Evolutionary conservation across 2,113 vertebrate species (phyloP).

Genomic region (Oceanites oceanicus): DNA sequence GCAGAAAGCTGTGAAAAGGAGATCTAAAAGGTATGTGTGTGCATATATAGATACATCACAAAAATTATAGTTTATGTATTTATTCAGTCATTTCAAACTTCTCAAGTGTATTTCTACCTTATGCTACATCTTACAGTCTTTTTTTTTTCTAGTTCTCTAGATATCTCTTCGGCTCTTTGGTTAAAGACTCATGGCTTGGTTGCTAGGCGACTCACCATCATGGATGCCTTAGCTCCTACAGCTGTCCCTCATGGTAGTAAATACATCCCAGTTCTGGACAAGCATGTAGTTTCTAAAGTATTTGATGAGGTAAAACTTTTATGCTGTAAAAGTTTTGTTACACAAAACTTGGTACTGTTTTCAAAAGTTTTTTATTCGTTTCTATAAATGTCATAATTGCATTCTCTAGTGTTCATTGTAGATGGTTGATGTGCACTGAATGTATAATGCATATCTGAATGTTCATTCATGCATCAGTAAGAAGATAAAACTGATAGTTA

Average conservation of each 20-base stretch:
- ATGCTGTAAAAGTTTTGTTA: no score
- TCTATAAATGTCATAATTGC: background rate
- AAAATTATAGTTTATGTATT: background rate
- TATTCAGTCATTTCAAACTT: background rate
- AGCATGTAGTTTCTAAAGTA: constrained; percentile 77
- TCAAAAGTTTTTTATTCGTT: background rate
- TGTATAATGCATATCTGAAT: background rate
- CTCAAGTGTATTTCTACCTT: background rate
- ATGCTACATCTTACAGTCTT: background rate
- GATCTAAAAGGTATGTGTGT: constrained; percentile 61
- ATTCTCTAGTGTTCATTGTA: background rate
- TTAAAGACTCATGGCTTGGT: constrained; percentile 75
- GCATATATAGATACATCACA: background rate
- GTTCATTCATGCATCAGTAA: background rate
- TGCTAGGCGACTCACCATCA: constrained; percentile 78
- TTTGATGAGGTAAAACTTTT: constrained; percentile 78
- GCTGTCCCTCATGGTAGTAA: constrained; percentile 63
- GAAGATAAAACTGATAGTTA: background rate
- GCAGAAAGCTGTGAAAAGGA: background rate
- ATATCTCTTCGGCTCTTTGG: constrained; percentile 72
- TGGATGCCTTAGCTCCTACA: constrained; percentile 72
- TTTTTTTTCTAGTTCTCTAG: constrained; percentile 63
- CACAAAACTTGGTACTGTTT: no score
- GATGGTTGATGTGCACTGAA: background rate
- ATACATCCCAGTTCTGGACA: constrained; percentile 76